phyloP scores from a whole-genome alignment of 2,797 vertebrate species.

The Buphagus erythrorhynchus region DNA sequence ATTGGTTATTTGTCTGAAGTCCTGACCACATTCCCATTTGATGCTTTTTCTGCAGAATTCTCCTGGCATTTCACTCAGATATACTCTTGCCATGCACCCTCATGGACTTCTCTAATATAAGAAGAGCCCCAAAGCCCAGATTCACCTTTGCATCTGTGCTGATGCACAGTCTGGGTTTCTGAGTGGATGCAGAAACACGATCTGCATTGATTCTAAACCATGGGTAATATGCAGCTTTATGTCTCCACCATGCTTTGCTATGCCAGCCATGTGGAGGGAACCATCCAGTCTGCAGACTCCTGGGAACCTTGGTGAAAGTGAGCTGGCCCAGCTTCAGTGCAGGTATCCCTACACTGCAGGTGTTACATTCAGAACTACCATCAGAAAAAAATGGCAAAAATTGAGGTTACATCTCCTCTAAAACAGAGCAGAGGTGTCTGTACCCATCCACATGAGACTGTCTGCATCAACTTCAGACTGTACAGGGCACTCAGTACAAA shows the following conservation, averaged over 20 bases:
- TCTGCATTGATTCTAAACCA: neutral
- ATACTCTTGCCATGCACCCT: neutral
- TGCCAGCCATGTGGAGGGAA: neutral
- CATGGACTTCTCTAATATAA: rapidly evolving
- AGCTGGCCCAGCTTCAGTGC: neutral
- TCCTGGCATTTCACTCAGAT: neutral
- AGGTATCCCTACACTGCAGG: neutral
- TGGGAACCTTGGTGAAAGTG: neutral
- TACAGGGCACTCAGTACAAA: neutral
- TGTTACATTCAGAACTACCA: neutral
- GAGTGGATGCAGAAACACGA: neutral
- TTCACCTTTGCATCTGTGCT: neutral
- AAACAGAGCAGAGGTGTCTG: neutral
- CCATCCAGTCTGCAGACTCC: neutral
- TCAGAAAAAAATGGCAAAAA: neutral
- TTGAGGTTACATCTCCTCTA: neutral
- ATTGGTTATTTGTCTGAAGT: neutral
- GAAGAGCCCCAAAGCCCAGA: neutral
- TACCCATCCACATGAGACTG: neutral
- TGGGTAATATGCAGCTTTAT: neutral
- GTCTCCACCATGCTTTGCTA: neutral
- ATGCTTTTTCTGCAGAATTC: neutral
- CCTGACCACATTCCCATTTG: neutral
- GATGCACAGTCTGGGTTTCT: neutral
- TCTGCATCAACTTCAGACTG: neutral